Base-by-base conservation (phyloP, 1,140 invertebrate species). In the Nasonia longicornis region DNA sequence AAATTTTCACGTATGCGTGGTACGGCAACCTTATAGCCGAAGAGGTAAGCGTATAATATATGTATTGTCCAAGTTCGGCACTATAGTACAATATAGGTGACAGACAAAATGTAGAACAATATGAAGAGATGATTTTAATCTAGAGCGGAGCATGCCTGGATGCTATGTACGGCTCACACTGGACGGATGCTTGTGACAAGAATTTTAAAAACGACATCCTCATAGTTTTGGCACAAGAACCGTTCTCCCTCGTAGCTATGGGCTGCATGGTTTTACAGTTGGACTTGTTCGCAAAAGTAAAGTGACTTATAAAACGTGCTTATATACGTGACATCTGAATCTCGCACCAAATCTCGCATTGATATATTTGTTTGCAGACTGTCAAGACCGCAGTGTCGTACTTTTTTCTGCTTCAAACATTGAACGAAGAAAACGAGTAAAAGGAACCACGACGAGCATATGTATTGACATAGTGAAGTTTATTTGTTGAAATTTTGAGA, bases 131-230 rank as follows among this genome's bases (percentile, higher is more conserved):
- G 26, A 26, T n/a, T 64, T 16, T 4, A 16, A 64, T 20, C 6
- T 64, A 86, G 85, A 84, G 84, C 63, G 74, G 63, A 38, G 64
- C 76, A n/a, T 84, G 80, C 52, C 22, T 77, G 26, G 74, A 76
- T 63, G 45, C 81, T 2, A 79, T 81, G 6, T 85, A 82, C 42
- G 69, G 76, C 7, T 67, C 80, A n/a, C n/a, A 80, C 3, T 85
- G 70, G 70, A 31, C 70, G 38, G 70, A 26, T 2, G 20, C 31
- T 16, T 16, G 70, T 29, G 42, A 73, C n/a, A 45, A n/a, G n/a
- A 7, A 11, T n/a, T 45, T 73, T 22, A 73, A 12, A 16, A 48
- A 11, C 10, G 71, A 73, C n/a, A 7, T 29, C 6, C 20, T 73
- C 6, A 73, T 48, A 14, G 26, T 73, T 48, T 11, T 45, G 12